Conservation (phyloP, 2,888 invertebrate species). For the Rhagonycha fulva region DNA sequence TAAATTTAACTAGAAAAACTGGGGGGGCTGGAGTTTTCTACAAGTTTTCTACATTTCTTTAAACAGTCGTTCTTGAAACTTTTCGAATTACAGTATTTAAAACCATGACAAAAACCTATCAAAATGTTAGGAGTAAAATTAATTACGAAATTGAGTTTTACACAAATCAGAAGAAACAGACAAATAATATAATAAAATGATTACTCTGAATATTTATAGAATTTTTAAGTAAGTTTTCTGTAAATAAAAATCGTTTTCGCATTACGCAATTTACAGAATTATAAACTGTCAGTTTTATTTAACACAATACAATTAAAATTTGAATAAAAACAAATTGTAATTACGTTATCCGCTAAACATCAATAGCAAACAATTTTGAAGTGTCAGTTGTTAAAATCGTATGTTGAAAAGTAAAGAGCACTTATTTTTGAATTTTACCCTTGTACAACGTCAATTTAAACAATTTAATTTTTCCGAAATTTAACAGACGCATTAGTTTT, state of each 20-base stretch:
- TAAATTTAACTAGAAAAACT: background rate
- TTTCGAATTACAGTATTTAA: background rate
- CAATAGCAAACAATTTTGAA: background rate
- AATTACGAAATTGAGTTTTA: no score
- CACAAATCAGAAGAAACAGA: background rate
- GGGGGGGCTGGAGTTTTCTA: background rate
- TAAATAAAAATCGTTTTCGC: background rate
- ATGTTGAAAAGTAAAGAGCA: background rate
- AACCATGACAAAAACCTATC: background rate
- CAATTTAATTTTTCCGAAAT: background rate
- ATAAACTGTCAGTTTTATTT: background rate
- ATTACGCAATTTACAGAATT: background rate
- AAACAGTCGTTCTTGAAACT: no score
- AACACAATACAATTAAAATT: background rate
- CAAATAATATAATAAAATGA: background rate
- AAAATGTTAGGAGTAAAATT: background rate
- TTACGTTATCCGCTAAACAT: background rate
- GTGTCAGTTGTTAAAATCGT: background rate
- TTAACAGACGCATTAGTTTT: background rate
- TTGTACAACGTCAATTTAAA: background rate
- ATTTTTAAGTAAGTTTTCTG: background rate
- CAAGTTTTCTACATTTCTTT: no score
- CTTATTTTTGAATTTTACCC: background rate
- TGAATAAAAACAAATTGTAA: background rate
- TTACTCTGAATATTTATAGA: background rate